Conservation (phyloP, 2,888 invertebrate species). For the Erannis defoliaria region DNA sequence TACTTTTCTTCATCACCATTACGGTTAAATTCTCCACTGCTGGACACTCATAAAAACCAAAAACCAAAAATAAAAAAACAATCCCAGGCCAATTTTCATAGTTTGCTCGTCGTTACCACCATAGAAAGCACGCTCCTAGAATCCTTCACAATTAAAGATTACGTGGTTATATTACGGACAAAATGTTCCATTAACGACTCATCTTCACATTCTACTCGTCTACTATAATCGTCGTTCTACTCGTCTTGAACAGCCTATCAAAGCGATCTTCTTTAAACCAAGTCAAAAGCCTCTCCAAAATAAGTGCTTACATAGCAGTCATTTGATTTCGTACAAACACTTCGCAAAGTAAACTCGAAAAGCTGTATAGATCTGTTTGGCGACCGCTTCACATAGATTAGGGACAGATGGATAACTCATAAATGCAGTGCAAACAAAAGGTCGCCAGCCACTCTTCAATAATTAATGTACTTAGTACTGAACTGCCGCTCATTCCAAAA, state of each 20-base stretch:
- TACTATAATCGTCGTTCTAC: neutral
- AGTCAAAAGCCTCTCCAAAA: constrained; percentile 5
- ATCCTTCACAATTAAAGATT: no score
- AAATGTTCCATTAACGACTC: neutral
- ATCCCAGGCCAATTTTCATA: no score
- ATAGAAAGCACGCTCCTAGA: no score
- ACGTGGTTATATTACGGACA: no score
- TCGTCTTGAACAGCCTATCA: constrained; percentile 1
- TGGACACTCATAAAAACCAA: no score
- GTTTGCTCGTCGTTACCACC: no score
- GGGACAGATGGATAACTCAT: neutral
- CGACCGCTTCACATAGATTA: neutral
- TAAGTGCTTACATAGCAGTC: constrained; percentile 6
- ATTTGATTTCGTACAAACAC: constrained; percentile 17
- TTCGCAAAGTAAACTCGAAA: neutral
- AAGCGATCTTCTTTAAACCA: constrained; percentile 6
- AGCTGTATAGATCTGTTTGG: constrained; percentile 8
- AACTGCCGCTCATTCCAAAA: no score
- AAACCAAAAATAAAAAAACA: no score
- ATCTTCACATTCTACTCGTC: neutral
- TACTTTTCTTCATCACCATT: no score
- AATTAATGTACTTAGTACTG: no score
- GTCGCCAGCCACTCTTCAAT: neutral
- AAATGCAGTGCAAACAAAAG: neutral
- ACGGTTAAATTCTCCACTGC: no score